Evolutionary conservation across 2,113 vertebrate genomes (phyloP).

Genomic region (Trogon surrucura): DNA sequence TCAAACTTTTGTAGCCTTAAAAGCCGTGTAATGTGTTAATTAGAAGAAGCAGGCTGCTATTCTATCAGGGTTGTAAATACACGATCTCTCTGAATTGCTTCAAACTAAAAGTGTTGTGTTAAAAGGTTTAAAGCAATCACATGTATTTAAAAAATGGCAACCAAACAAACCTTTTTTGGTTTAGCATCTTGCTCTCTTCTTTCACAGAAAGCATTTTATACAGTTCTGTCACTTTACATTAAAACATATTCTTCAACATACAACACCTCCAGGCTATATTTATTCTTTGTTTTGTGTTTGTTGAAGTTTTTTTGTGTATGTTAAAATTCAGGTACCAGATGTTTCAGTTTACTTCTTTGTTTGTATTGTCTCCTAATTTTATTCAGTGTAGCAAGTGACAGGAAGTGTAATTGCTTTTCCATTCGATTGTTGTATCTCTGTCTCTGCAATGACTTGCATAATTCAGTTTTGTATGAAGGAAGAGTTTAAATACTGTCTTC

Average conservation of each 20-base stretch:
- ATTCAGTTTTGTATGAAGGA: neutral
- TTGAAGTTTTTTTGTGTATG: neutral
- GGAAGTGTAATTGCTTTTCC: neutral
- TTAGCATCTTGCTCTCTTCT: neutral
- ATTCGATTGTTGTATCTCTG: neutral
- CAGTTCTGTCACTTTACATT: neutral
- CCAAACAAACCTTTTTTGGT: neutral
- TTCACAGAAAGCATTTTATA: neutral
- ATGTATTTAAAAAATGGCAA: neutral
- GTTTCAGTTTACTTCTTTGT: neutral
- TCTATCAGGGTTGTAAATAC: neutral
- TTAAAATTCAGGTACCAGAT: neutral
- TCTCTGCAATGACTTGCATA: neutral
- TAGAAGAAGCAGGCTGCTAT: neutral
- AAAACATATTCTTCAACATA: neutral
- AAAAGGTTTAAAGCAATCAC: neutral
- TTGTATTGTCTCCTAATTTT: neutral
- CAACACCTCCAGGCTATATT: neutral
- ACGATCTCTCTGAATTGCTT: neutral
- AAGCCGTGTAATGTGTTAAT: neutral
- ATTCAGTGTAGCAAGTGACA: neutral
- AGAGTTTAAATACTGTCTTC: neutral
- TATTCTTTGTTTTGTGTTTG: neutral
- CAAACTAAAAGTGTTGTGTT: neutral
- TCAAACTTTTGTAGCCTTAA: neutral